Conservation (phyloP, 2,797 vertebrate genomes). For the Pelochelys cantorii region DNA sequence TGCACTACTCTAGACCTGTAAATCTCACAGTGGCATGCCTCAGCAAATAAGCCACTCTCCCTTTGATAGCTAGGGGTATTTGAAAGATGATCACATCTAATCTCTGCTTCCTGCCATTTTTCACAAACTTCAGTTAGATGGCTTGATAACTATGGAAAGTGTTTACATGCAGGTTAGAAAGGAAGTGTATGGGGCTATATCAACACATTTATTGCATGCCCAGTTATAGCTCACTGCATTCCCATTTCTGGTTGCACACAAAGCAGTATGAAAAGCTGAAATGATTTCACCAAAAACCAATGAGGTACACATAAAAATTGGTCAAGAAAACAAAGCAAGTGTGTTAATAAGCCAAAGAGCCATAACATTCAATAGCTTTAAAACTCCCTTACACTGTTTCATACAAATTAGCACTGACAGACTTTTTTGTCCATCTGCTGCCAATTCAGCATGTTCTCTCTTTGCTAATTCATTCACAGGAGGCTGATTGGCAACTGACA, state of each 20-base stretch:
- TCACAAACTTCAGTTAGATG: neutral
- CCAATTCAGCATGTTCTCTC: constrained; percentile 58
- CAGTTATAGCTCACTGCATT: constrained; percentile 47
- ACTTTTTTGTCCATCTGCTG: constrained; percentile 55
- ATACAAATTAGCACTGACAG: constrained; percentile 63
- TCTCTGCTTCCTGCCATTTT: neutral
- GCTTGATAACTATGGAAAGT: neutral
- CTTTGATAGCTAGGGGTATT: neutral
- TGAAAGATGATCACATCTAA: neutral
- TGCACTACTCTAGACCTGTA: neutral
- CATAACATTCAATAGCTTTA: constrained; percentile 55
- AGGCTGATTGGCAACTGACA: constrained; percentile 65
- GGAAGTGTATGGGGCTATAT: constrained; percentile 33
- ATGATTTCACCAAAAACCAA: constrained; percentile 66
- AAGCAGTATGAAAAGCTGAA: constrained; percentile 32
- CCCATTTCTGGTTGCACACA: constrained; percentile 26
- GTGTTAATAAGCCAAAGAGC: constrained; percentile 56
- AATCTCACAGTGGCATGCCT: neutral
- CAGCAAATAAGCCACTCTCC: neutral
- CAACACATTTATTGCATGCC: constrained; percentile 56
- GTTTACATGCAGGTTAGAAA: constrained; percentile 10
- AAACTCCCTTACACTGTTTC: constrained; percentile 46
- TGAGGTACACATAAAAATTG: constrained; percentile 54
- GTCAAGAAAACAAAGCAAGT: constrained; percentile 58
- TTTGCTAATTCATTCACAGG: constrained; percentile 50